Conservation (phyloP, 2,113 vertebrate species). For the Mustelus asterias region DNA sequence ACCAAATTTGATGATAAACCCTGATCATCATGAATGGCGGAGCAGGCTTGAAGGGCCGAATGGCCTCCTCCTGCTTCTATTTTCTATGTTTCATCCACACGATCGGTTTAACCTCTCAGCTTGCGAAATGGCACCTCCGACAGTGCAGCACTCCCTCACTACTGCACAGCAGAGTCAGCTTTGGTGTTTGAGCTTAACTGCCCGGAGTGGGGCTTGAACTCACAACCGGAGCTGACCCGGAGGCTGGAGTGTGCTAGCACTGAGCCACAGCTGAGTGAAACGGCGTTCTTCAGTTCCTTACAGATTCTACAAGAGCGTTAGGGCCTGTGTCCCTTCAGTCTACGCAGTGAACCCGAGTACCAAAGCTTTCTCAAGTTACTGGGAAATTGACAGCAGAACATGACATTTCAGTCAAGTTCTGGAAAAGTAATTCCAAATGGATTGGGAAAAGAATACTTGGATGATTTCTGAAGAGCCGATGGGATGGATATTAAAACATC, state of each 20-base stretch:
- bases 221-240: neutral
- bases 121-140: no score
- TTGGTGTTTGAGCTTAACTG: neutral
- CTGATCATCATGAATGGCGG: no score
- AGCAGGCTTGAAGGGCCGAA: no score
- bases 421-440: neutral
- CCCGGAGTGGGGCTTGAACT: neutral
- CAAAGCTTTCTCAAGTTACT: neutral
- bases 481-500: neutral
- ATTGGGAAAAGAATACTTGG: neutral
- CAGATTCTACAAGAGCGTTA: neutral
- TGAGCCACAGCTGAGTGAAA: neutral
- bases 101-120: no score
- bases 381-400: no score
- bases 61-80: no score
- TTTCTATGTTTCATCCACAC: no score
- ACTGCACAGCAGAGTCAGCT: neutral
- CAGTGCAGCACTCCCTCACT: no score
- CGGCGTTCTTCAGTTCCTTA: neutral
- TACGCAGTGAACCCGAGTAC: neutral
- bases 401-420: neutral
- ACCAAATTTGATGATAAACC: no score
- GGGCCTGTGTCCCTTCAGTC: neutral
- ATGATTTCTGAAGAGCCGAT: neutral
- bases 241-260: neutral